Percentiles rank a stretch among this genome's conserved stretches.
Conservation (phyloP, 1,140 invertebrate genomes). For the Drosophila tsacasi region DNA sequence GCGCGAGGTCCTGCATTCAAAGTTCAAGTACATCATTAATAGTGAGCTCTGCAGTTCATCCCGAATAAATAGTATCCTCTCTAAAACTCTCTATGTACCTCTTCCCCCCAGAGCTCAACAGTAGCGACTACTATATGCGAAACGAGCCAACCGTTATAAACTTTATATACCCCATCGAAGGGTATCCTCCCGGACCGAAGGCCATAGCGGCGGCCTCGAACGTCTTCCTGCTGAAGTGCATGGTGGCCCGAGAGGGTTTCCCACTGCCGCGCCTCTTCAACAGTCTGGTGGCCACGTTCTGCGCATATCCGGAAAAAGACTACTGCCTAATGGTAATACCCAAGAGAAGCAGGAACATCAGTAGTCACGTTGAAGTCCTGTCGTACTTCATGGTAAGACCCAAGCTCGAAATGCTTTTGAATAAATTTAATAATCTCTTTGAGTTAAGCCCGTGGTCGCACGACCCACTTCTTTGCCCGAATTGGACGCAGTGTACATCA, state of each 20-base stretch:
- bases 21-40: slow-evolving; percentile 46
- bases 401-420: background rate
- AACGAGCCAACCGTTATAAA: slow-evolving; percentile 5
- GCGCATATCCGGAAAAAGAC: slow-evolving; percentile 69
- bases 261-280: slow-evolving; percentile 43
- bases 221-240: slow-evolving; percentile 62
- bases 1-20: slow-evolving; percentile 39
- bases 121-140: slow-evolving; percentile 36
- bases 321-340: slow-evolving; percentile 66
- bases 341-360: background rate
- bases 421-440: background rate
- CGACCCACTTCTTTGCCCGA: slow-evolving; percentile 34
- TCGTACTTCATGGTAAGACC: slow-evolving; percentile 65
- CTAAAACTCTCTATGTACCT: background rate
- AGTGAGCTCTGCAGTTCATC: slow-evolving; percentile 33
- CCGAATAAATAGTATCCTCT: background rate
- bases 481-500: slow-evolving; percentile 54
- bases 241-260: slow-evolving; percentile 37
- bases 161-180: slow-evolving; percentile 28
- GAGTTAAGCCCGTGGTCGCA: slow-evolving; percentile 40
- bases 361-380: slow-evolving; percentile 42
- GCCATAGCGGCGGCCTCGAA: slow-evolving; percentile 39
- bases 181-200: background rate
- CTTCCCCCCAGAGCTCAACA: slow-evolving; percentile 34
- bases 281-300: slow-evolving; percentile 55